These are phyloP conservation scores for Mustelus asterias DNA, from an alignment of 2,113 vertebrate genomes.

Conservation along the genomic window DNA sequence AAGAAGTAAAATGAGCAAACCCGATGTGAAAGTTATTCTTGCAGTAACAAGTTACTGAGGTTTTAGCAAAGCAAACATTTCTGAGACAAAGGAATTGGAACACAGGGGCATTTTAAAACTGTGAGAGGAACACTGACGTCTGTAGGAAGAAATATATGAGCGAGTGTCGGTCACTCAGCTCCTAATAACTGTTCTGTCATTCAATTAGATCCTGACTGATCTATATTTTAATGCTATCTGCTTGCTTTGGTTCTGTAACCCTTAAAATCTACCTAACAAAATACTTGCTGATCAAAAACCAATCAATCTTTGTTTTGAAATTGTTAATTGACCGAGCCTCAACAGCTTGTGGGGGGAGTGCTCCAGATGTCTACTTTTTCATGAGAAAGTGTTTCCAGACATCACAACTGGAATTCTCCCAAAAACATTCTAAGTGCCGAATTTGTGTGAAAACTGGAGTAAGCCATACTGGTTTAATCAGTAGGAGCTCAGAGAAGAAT, in stretches of 20 bases:
- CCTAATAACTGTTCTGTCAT: not conserved
- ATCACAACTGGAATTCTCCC: not conserved
- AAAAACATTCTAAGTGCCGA: too few relatives aligned
- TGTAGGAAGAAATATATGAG: not conserved
- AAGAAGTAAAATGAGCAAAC: not conserved
- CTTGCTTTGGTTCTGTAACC: not conserved
- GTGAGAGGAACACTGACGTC: not conserved
- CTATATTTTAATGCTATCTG: not conserved
- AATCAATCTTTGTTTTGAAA: not conserved
- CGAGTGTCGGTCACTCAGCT: not conserved
- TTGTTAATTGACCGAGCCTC: not conserved
- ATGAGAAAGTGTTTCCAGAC: not conserved
- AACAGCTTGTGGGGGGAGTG: not conserved
- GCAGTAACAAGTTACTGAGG: not conserved
- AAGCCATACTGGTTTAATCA: too few relatives aligned
- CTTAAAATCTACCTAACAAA: not conserved
- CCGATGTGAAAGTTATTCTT: not conserved
- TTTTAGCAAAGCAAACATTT: not conserved
- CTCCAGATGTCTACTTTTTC: not conserved
- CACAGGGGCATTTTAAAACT: not conserved
- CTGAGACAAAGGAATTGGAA: not conserved
- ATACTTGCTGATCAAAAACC: not conserved
- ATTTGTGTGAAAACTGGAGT: too few relatives aligned
- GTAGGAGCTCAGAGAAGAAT: too few relatives aligned
- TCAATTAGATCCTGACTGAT: not conserved